phyloP scores from a whole-genome alignment of 1,140 invertebrate genomes.

The Conus betulinus region DNA sequence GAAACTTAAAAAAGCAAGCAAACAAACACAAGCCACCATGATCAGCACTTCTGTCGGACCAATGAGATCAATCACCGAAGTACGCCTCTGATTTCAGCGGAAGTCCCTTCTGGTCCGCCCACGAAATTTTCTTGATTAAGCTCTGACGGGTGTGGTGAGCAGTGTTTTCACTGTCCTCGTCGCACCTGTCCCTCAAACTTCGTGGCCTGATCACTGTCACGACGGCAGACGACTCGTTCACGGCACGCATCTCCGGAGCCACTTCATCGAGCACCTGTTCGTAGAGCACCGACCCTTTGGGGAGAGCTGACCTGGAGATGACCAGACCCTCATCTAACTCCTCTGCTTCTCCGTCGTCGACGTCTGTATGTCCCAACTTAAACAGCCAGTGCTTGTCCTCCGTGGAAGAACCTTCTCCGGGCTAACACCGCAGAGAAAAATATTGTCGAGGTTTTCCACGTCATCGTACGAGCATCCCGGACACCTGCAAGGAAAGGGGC shows the following conservation, averaged over 20 bases:
- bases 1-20: no score
- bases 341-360: background rate
- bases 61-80: background rate
- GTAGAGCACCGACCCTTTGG: background rate
- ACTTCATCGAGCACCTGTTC: background rate
- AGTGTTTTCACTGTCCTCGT: background rate
- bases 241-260: background rate
- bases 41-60: no score
- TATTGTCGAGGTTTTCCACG: background rate
- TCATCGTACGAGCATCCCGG: background rate
- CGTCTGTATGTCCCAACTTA: background rate
- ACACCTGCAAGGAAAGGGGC: background rate
- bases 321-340: background rate
- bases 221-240: background rate
- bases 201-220: background rate
- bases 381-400: background rate
- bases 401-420: background rate
- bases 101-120: background rate
- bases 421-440: background rate
- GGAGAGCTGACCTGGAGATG: conserved; percentile 11
- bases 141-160: background rate
- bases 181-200: background rate
- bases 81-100: background rate
- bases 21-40: no score
- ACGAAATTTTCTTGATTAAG: background rate